These are phyloP conservation scores for Deroplatys truncata DNA, from an alignment of 2,888 invertebrate genomes.

Conservation along the genomic window DNA sequence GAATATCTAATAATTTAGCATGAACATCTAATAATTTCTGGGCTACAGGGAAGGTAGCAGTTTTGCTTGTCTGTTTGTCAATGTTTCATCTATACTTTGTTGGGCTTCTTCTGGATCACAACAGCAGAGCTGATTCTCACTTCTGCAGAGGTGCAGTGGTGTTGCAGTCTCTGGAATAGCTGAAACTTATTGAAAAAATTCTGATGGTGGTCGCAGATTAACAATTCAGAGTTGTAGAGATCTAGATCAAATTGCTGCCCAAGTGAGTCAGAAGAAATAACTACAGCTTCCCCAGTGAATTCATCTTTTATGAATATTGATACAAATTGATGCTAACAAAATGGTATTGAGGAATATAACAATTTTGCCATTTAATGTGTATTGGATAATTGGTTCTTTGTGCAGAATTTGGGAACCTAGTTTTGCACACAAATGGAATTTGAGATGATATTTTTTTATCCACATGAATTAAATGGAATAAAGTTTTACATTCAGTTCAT, in stretches of 20 bases:
- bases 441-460: too few relatives aligned
- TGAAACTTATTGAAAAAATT: conserved; percentile 91
- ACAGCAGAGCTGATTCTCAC: too few relatives aligned
- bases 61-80: too few relatives aligned
- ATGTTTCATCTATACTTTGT: too few relatives aligned
- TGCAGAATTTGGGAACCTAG: too few relatives aligned
- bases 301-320: neutral
- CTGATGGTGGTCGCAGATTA: conserved; percentile 83
- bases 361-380: neutral
- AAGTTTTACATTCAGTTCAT: too few relatives aligned
- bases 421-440: too few relatives aligned
- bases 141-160: conserved; percentile 86
- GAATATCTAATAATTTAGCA: neutral
- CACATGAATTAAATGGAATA: too few relatives aligned
- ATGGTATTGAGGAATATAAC: neutral
- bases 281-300: neutral
- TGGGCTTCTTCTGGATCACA: too few relatives aligned
- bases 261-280: conserved; percentile 55
- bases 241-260: conserved; percentile 95
- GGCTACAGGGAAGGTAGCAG: too few relatives aligned
- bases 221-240: conserved; percentile 91
- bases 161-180: conserved; percentile 87
- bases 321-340: neutral
- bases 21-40: neutral
- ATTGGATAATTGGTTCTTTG: neutral